Conservation (phyloP, 2,797 vertebrate species). For the Carcharodon carcharias region DNA sequence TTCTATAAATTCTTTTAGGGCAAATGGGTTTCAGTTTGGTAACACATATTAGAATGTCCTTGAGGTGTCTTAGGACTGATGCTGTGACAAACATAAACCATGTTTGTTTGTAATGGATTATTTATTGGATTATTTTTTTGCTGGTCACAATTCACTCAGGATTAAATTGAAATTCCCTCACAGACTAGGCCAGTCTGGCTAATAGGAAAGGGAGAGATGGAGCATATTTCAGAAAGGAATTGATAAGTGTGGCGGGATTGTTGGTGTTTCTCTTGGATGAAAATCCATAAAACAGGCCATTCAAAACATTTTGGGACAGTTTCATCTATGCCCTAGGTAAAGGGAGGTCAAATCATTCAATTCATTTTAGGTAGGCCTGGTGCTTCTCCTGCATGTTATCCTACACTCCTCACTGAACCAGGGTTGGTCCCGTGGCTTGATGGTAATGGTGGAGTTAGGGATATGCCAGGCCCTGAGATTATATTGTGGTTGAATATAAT, state of each 20-base stretch:
- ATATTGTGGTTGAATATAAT: too few species aligned
- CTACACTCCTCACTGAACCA: too few species aligned
- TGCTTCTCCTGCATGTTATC: too few species aligned
- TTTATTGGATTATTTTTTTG: neutral
- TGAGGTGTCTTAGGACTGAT: neutral
- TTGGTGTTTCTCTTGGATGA: neutral
- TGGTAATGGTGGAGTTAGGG: too few species aligned
- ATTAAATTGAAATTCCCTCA: neutral
- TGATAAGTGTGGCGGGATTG: neutral
- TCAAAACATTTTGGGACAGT: neutral
- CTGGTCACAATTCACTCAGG: neutral
- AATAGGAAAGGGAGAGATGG: neutral
- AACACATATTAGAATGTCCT: neutral
- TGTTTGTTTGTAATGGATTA: conserved; percentile 17
- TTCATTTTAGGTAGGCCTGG: too few species aligned
- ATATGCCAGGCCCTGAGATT: too few species aligned
- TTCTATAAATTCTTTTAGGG: neutral
- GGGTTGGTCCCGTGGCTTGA: too few species aligned
- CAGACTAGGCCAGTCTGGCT: neutral
- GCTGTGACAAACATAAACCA: conserved; percentile 15
- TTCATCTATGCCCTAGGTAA: neutral
- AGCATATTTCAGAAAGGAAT: neutral
- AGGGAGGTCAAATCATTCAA: neutral
- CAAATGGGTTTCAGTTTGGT: neutral
- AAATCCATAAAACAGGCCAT: neutral